These are phyloP conservation scores for Melanotaenia nigrans DNA, from an alignment of 2,797 vertebrate genomes.

Conservation along the genomic window DNA sequence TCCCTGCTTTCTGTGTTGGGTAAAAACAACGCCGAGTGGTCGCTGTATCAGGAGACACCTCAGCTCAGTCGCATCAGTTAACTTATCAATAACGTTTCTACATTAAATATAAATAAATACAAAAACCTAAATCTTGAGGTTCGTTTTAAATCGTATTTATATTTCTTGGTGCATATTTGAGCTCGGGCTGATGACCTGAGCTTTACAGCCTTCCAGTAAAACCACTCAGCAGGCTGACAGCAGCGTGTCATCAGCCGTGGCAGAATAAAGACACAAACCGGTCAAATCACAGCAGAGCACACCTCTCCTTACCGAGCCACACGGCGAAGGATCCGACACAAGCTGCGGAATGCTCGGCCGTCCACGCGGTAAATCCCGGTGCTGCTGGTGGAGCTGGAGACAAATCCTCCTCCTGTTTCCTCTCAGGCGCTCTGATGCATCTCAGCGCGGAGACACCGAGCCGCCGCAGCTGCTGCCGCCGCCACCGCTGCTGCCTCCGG, in stretches of 20 bases:
- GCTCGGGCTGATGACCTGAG: not conserved
- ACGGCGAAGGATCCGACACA: not conserved
- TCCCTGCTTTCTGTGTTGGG: conserved; percentile 2
- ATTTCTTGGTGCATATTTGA: not conserved
- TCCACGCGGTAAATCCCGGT: conserved; percentile 16
- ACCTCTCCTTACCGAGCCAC: conserved; percentile 38
- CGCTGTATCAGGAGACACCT: not conserved
- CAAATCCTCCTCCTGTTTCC: conserved; percentile 7
- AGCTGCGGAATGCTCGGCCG: conserved; percentile 12
- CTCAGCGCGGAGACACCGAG: conserved; percentile 30
- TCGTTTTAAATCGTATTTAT: not conserved
- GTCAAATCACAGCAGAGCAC: not conserved
- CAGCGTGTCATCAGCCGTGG: conserved; percentile 10
- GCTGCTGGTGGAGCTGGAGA: conserved; percentile 16
- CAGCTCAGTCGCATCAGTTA: not conserved
- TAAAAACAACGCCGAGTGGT: not conserved
- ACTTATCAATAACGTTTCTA: conserved; percentile 16
- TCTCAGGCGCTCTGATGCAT: conserved; percentile 31
- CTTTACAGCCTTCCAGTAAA: conserved; percentile 9
- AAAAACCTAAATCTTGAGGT: not conserved
- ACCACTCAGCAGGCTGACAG: conserved; percentile 23
- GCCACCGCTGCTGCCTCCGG: conserved; percentile 36
- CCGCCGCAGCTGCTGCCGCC: not conserved
- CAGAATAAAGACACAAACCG: not conserved
- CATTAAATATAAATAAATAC: not conserved